Evolutionary conservation across 2,888 invertebrate species (phyloP), one percentile per base, ranked within the genome.

Genomic region (Hetaerina titia): DNA sequence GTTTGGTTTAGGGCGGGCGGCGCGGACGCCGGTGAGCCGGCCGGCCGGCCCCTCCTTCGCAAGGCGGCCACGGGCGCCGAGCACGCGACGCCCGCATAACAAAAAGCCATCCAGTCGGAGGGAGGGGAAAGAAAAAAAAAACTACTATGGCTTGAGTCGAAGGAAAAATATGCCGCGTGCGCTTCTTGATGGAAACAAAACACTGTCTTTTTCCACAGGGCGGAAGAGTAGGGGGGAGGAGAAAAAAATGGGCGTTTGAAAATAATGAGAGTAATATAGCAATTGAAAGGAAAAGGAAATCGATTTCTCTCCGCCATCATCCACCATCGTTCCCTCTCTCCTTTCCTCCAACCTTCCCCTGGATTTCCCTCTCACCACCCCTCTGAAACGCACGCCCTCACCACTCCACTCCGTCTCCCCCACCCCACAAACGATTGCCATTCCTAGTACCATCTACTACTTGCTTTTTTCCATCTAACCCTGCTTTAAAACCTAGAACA

Each of bases 11-110:
- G 60, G 60, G 60, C 11, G 60, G 60, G 13, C 60, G 60, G 60
- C 11, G 11, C 13, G 88, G 57, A 57, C 58, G 56, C n/a, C 89
- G 45, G 64, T 64, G 11, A 45, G 64, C 63, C 64, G 58, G 45
- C 60, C 90, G 63, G 90, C 90, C 9, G n/a, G n/a, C n/a, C n/a
- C n/a, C n/a, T n/a, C 22, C 69, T 25, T 7, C 90, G 25, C 25
- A 17, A 90, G 64, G 64, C 90, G 63, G 90, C 90, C 45, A 64
- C 63, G 90, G 63, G 81, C 81, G 31, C 58, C 90, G 63, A 45
- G 90, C 90, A 90, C 90, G 90, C 64, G 90, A 90, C 90, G 90
- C 90, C 90, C 90, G 64, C 45, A 13, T 64, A 69, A 90, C 45
- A 64, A 90, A 90, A 63, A 45, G 64, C 31, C 63, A 15, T 60